Evolutionary conservation across 2,888 invertebrate genomes (phyloP).

Genomic region (Galerucella nymphaeae): DNA sequence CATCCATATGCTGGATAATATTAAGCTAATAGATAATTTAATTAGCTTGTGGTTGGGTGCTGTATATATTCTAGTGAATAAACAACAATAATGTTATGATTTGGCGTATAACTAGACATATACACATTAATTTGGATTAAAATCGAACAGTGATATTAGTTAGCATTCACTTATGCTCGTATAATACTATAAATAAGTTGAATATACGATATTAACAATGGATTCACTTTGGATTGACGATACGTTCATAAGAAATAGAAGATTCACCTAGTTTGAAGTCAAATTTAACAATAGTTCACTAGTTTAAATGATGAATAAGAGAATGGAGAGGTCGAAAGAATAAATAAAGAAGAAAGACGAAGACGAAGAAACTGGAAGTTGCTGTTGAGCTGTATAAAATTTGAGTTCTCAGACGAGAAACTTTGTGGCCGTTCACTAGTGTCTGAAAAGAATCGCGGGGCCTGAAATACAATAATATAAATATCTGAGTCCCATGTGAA

Average conservation of each 20-base stretch:
- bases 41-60: neutral
- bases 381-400: too few species aligned
- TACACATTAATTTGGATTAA: neutral
- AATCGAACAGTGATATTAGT: conserved; percentile 3
- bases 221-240: neutral
- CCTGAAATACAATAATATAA: too few species aligned
- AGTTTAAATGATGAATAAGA: too few species aligned
- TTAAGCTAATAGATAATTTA: conserved; percentile 2
- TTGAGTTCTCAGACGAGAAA: too few species aligned
- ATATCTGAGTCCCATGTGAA: too few species aligned
- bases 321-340: too few species aligned
- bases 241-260: neutral
- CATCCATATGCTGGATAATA: neutral
- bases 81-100: conserved; percentile 9
- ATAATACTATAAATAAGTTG: neutral
- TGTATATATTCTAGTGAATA: conserved; percentile 3
- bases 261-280: too few species aligned
- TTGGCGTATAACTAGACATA: neutral
- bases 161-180: neutral
- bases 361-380: too few species aligned
- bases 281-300: too few species aligned
- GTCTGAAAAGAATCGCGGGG: too few species aligned
- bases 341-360: too few species aligned
- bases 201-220: neutral
- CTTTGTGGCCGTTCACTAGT: too few species aligned